Evolutionary conservation across 2,888 invertebrate genomes (phyloP).

Genomic region (Thereva unica): DNA sequence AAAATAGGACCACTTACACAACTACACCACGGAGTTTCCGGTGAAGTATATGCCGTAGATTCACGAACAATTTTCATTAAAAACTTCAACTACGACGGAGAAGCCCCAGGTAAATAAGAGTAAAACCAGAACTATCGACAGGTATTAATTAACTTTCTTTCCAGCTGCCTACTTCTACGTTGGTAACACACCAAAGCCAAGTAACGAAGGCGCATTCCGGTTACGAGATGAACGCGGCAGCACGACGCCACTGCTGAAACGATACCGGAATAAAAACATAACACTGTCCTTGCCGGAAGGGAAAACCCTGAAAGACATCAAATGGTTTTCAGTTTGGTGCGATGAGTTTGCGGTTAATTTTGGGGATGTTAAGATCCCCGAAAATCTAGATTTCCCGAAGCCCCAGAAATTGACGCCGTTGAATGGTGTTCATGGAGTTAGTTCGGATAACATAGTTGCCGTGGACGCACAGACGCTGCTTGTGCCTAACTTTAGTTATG

Average conservation of each 20-base stretch:
- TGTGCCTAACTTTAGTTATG: conserved; percentile 87
- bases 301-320: conserved; percentile 77
- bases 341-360: conserved; percentile 90
- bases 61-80: conserved; percentile 83
- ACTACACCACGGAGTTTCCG: conserved; percentile 83
- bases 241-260: conserved; percentile 69
- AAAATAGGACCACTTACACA: conserved; percentile 76
- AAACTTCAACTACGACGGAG: conserved; percentile 89
- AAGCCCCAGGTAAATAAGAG: conserved; percentile 75
- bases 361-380: conserved; percentile 82
- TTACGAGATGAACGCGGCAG: conserved; percentile 85
- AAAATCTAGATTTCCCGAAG: conserved; percentile 76
- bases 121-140: not conserved
- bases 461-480: conserved; percentile 92
- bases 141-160: conserved; percentile 29
- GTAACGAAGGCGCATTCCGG: conserved; percentile 68
- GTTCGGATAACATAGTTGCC: conserved; percentile 83
- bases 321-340: conserved; percentile 92
- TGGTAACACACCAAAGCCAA: conserved; percentile 71
- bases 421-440: conserved; percentile 79
- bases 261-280: conserved; percentile 80
- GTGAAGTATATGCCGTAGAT: conserved; percentile 86
- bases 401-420: conserved; percentile 80
- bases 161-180: conserved; percentile 90
- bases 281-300: conserved; percentile 87